These are phyloP conservation scores for Spilosoma lubricipeda DNA, from an alignment of 2,888 invertebrate genomes.

Conservation along the genomic window DNA sequence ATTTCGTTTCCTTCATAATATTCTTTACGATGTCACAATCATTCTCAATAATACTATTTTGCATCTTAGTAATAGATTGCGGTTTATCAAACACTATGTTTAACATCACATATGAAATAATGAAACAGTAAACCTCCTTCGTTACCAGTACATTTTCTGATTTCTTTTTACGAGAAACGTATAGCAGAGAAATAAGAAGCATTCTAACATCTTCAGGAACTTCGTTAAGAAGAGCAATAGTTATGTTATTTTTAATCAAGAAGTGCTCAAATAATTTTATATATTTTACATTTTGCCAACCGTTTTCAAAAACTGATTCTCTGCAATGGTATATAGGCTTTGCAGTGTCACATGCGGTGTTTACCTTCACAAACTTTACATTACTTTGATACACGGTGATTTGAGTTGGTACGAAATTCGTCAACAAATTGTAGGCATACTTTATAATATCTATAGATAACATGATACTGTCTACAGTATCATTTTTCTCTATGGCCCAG, in stretches of 20 bases:
- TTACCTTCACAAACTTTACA: constrained; percentile 12
- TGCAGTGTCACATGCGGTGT: not conserved
- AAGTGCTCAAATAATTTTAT: constrained; percentile 39
- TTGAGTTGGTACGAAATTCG: constrained; percentile 38
- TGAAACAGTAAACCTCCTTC: constrained; percentile 48
- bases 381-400: constrained; percentile 27
- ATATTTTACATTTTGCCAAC: constrained; percentile 50
- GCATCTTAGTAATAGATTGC: not conserved
- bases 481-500: constrained; percentile 10
- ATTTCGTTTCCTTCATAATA: constrained; percentile 14
- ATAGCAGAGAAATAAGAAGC: constrained; percentile 56
- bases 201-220: constrained; percentile 51
- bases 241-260: constrained; percentile 32
- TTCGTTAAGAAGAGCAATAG: constrained; percentile 30
- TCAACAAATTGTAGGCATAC: constrained; percentile 61
- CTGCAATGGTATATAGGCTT: constrained; percentile 51
- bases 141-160: constrained; percentile 21
- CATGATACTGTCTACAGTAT: constrained; percentile 26
- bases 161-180: constrained; percentile 51
- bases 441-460: constrained; percentile 57
- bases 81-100: constrained; percentile 37
- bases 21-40: constrained; percentile 8
- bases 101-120: constrained; percentile 57
- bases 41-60: not conserved
- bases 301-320: constrained; percentile 58